Conservation (phyloP, 37 sponge, comb jelly and placozoan species). For the Ianthella basta region DNA sequence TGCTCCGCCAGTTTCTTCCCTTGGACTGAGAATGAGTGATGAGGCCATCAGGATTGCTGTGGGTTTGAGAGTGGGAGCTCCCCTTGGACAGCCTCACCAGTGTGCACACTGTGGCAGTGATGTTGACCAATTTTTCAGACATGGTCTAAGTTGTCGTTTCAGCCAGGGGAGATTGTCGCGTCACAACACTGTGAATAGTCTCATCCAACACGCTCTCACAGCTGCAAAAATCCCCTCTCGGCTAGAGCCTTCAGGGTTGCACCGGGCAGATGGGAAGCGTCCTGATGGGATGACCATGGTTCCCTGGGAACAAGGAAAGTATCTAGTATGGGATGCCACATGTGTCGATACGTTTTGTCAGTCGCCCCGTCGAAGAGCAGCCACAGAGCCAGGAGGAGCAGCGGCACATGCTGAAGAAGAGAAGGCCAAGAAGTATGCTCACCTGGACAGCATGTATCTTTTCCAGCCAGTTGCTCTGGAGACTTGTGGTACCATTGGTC, state of each 20-base stretch:
- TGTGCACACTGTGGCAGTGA: constrained; percentile 43
- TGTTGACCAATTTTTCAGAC: constrained; percentile 30
- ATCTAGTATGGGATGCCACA: constrained; percentile 25
- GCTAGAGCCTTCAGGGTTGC: constrained; percentile 37
- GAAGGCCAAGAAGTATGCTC: constrained; percentile 25
- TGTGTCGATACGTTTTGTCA: constrained; percentile 32
- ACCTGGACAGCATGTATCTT: neutral
- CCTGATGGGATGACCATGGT: constrained; percentile 49
- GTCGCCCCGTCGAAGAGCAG: neutral
- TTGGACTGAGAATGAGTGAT: constrained; percentile 29
- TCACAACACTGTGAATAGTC: constrained; percentile 37
- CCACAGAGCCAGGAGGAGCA: neutral
- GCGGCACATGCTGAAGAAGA: constrained; percentile 13
- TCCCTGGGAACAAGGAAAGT: constrained; percentile 36
- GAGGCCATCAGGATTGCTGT: constrained; percentile 35
- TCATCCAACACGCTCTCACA: constrained; percentile 31
- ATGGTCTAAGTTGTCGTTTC: constrained; percentile 30
- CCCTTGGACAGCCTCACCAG: constrained; percentile 39
- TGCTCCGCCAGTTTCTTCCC: constrained; percentile 37
- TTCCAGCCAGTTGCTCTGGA: constrained; percentile 28
- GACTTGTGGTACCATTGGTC: constrained; percentile 18
- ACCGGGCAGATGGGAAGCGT: constrained; percentile 35
- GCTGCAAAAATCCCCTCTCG: constrained; percentile 40
- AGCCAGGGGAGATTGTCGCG: constrained; percentile 29
- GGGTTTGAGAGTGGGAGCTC: constrained; percentile 41